Percentiles rank a stretch among this genome's conserved stretches.
Conservation (phyloP, 2,888 invertebrate species). For the Trisateles emortualis region DNA sequence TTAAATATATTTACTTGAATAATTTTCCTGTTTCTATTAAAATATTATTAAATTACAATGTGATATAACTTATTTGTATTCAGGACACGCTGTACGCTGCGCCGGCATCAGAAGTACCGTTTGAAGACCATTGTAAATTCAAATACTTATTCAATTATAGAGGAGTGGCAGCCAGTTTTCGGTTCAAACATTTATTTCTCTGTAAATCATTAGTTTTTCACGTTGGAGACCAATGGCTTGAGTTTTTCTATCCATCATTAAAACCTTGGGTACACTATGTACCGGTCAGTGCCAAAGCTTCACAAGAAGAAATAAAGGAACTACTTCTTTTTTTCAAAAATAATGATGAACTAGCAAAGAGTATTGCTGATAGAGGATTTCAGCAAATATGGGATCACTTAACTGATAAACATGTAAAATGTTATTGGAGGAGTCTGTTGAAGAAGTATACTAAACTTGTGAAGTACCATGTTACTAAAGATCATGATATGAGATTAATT, state of each 20-base stretch:
- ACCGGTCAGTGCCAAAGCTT: constrained; percentile 90
- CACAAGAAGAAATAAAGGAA: constrained; percentile 89
- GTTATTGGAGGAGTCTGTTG: constrained; percentile 95
- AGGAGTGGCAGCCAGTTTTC: constrained; percentile 98
- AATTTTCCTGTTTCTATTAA: too few relatives aligned
- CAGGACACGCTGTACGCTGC: constrained; percentile 95
- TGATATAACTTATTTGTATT: constrained; percentile 41
- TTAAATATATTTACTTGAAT: too few relatives aligned
- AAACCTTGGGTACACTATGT: constrained; percentile 99
- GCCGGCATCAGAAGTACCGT: constrained; percentile 94
- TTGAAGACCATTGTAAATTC: constrained; percentile 97
- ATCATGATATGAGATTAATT: constrained; percentile 80
- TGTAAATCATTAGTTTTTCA: constrained; percentile 97
- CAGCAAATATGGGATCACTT: constrained; percentile 94
- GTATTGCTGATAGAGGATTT: constrained; percentile 94
- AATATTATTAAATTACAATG: too few relatives aligned
- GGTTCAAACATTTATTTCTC: constrained; percentile 97
- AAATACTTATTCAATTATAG: constrained; percentile 98
- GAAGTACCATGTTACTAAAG: constrained; percentile 88
- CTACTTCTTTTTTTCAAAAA: constrained; percentile 91
- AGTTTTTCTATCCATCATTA: constrained; percentile 96
- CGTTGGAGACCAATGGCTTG: constrained; percentile 97
- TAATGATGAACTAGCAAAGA: constrained; percentile 90
- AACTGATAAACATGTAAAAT: constrained; percentile 92
- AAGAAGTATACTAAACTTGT: constrained; percentile 91